These are phyloP conservation scores for Oscheius onirici DNA, from an alignment of 2,888 invertebrate species.

Conservation along the genomic window DNA sequence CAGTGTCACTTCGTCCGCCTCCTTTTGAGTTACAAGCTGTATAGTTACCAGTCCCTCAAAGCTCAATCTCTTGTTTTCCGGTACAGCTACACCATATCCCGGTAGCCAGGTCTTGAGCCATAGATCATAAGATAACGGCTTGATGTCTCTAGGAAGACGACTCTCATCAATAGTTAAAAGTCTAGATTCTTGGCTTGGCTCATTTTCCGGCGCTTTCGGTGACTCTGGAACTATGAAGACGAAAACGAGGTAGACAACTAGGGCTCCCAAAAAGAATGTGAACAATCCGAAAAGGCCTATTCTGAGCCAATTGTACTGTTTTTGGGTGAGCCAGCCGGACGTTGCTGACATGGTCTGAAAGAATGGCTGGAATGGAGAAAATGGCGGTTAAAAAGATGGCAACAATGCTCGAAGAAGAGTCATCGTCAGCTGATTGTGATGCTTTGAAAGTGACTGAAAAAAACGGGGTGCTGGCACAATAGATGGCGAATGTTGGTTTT, in stretches of 20 bases:
- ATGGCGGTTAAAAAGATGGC: too few relatives aligned
- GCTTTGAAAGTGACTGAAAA: too few relatives aligned
- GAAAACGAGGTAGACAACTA: neutral
- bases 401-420: too few relatives aligned
- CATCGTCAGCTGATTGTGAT: too few relatives aligned
- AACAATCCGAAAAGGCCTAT: too few relatives aligned
- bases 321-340: too few relatives aligned
- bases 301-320: too few relatives aligned
- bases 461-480: too few relatives aligned
- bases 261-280: neutral
- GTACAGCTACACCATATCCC: constrained; percentile 57
- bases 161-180: constrained; percentile 53
- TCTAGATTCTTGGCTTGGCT: neutral
- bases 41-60: constrained; percentile 54
- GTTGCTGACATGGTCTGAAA: too few relatives aligned
- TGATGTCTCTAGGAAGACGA: constrained; percentile 46
- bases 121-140: constrained; percentile 57
- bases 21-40: neutral
- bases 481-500: too few relatives aligned
- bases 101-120: constrained; percentile 65
- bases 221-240: too few relatives aligned
- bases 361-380: too few relatives aligned
- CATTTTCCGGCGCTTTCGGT: neutral
- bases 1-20: neutral
- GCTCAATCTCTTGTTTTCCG: constrained; percentile 55